Evolutionary conservation across 2,888 invertebrate species (phyloP).

Genomic region (Electrophaes corylata): DNA sequence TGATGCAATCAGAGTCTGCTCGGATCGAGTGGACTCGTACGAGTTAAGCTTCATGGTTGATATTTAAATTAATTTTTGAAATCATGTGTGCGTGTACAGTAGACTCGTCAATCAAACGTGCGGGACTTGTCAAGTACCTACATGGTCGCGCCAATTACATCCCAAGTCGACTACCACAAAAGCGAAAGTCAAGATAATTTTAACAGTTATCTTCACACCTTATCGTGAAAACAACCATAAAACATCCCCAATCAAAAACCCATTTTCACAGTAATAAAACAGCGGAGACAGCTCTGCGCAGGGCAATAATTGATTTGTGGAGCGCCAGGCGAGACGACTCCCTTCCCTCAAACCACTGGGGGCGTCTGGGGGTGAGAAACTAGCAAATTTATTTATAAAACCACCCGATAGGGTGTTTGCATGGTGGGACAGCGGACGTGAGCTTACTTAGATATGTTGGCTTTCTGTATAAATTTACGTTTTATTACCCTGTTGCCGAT

Average conservation of each 20-base stretch:
- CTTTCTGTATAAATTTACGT: neutral
- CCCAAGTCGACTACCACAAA: too few relatives aligned
- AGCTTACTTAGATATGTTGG: neutral
- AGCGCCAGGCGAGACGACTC: neutral
- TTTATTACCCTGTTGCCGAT: slow-evolving; percentile 8
- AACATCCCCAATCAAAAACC: slow-evolving; percentile 1
- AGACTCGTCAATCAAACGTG: too few relatives aligned
- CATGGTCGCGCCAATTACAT: too few relatives aligned
- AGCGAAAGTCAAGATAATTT: too few relatives aligned
- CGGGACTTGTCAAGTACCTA: too few relatives aligned
- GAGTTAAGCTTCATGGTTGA: too few relatives aligned
- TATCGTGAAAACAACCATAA: neutral
- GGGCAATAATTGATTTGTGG: slow-evolving; percentile 16
- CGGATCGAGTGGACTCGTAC: too few relatives aligned
- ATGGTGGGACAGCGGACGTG: slow-evolving; percentile 17
- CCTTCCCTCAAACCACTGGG: neutral
- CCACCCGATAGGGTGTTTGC: slow-evolving; percentile 2
- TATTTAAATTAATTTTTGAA: too few relatives aligned
- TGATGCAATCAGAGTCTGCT: too few relatives aligned
- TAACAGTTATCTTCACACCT: too few relatives aligned
- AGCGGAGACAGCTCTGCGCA: slow-evolving; percentile 1
- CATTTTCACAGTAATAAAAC: slow-evolving; percentile 13
- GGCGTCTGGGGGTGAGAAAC: slow-evolving; percentile 13
- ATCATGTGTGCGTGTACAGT: too few relatives aligned
- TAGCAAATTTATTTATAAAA: slow-evolving; percentile 13